Evolutionary conservation across 2,888 invertebrate species (phyloP).

Genomic region (Dicyrtomina minuta): DNA sequence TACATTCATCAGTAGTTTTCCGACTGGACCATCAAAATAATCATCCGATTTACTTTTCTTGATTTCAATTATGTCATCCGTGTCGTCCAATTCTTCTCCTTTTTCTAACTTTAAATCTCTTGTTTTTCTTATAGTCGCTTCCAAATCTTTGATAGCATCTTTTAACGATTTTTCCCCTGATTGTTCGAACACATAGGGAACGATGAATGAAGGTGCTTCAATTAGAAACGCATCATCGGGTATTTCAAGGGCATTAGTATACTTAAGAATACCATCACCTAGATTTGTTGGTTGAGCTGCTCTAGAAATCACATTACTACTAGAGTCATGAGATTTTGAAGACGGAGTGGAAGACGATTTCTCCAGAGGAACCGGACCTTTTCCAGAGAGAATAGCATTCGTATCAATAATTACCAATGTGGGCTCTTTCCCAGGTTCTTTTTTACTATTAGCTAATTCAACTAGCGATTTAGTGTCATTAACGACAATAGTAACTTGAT

Average conservation of each 20-base stretch:
- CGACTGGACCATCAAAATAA: slow-evolving; percentile 83
- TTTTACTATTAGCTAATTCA: slow-evolving; percentile 68
- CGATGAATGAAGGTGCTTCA: slow-evolving; percentile 89
- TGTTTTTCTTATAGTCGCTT: slow-evolving; percentile 47
- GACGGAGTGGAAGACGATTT: slow-evolving; percentile 7
- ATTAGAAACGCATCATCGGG: slow-evolving; percentile 92
- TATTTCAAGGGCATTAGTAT: slow-evolving; percentile 61
- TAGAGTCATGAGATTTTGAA: background rate
- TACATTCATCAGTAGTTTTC: slow-evolving; percentile 87
- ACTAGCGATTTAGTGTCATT: slow-evolving; percentile 64
- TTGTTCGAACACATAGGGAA: slow-evolving; percentile 90
- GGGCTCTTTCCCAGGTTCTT: slow-evolving; percentile 66
- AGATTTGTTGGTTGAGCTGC: background rate
- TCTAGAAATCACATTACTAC: background rate
- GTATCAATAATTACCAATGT: slow-evolving; percentile 78
- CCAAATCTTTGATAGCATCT: slow-evolving; percentile 55
- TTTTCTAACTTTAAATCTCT: slow-evolving; percentile 43
- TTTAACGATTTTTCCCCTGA: slow-evolving; percentile 74
- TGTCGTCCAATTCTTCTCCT: slow-evolving; percentile 52
- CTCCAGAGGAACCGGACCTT: slow-evolving; percentile 62
- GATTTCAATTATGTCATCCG: slow-evolving; percentile 54
- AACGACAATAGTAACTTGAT: slow-evolving; percentile 62
- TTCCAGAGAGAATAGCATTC: slow-evolving; percentile 68
- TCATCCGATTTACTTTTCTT: slow-evolving; percentile 53
- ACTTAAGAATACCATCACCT: slow-evolving; percentile 3